Evolutionary conservation across 2,113 vertebrate species (phyloP).

Genomic region (Lycaon pictus): DNA sequence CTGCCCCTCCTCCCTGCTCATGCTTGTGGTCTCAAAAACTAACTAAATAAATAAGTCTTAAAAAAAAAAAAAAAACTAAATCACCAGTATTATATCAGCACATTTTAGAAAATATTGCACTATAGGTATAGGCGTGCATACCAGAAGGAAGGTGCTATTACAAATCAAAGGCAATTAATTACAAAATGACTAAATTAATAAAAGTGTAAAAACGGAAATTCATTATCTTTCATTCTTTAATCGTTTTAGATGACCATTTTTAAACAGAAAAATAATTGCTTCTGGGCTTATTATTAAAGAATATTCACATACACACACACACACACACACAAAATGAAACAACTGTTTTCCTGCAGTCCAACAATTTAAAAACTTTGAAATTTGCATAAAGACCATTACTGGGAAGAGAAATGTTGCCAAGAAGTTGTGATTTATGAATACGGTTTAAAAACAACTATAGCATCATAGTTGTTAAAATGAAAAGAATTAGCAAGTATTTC

Average conservation of each 20-base stretch:
- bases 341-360: conserved; percentile 18
- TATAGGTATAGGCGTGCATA: not conserved
- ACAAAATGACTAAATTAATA: not conserved
- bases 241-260: not conserved
- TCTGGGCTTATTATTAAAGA: not conserved
- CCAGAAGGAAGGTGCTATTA: not conserved
- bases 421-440: conserved; percentile 13
- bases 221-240: not conserved
- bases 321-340: conserved; percentile 6
- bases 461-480: not conserved
- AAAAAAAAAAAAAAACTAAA: not conserved
- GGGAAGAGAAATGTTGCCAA: not conserved
- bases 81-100: not conserved
- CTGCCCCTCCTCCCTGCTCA: no score
- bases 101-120: not conserved
- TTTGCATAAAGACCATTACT: not conserved
- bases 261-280: conserved; percentile 16
- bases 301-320: not conserved
- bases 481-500: conserved; percentile 38
- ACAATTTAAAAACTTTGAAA: conserved; percentile 38
- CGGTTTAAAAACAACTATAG: not conserved
- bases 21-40: no score
- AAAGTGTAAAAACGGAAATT: not conserved
- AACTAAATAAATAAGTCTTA: no score
- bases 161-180: not conserved